phyloP scores from a whole-genome alignment of 2,797 vertebrate species.

The Lycodopsis pacificus region DNA sequence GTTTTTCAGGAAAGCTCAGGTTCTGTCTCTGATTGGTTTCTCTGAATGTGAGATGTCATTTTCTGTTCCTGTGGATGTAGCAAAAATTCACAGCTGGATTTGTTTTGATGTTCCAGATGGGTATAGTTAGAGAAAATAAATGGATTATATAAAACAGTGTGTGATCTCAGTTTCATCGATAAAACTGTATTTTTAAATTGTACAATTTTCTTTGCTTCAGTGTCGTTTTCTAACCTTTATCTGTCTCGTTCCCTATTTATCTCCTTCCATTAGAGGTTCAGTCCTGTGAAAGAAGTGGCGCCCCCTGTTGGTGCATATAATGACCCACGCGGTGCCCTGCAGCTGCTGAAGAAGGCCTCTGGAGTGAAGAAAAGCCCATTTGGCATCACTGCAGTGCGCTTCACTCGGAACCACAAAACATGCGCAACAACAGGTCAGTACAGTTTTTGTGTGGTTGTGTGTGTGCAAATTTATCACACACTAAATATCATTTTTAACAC shows the following conservation, averaged over 20 bases:
- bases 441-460: background rate
- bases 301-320: conserved; percentile 84
- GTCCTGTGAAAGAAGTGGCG: conserved; percentile 78
- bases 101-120: conserved; percentile 37
- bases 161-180: conserved; percentile 28
- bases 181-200: conserved; percentile 11
- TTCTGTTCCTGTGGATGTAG: conserved; percentile 26
- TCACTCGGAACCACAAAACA: conserved; percentile 62
- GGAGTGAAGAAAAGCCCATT: conserved; percentile 82
- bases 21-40: conserved; percentile 13
- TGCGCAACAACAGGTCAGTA: conserved; percentile 78
- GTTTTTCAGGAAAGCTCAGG: background rate
- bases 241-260: conserved; percentile 23
- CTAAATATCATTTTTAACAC: background rate
- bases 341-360: conserved; percentile 78
- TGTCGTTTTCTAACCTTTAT: background rate
- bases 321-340: conserved; percentile 79
- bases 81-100: conserved; percentile 36
- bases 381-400: conserved; percentile 79
- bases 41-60: conserved; percentile 17
- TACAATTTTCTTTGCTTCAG: background rate
- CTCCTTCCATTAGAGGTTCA: conserved; percentile 83
- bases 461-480: background rate
- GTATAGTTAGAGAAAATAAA: conserved; percentile 14
- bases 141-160: conserved; percentile 6